Conservation (phyloP, 1,140 invertebrate genomes). For the Drosophila insularis region DNA sequence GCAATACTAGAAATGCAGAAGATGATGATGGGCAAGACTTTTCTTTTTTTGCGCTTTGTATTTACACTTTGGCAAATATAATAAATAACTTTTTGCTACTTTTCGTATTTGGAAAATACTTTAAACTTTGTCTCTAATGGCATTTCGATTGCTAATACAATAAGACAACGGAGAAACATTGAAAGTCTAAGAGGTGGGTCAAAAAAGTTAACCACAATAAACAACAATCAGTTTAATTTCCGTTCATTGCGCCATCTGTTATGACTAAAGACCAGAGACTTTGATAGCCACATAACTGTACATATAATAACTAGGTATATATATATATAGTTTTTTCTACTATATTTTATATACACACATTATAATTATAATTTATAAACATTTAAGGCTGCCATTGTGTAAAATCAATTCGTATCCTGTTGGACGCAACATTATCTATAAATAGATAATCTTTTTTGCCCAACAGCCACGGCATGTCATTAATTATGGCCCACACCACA, state of each 20-base stretch:
- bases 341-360: slow-evolving; percentile 51
- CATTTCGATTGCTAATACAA: slow-evolving; percentile 63
- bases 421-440: slow-evolving; percentile 52
- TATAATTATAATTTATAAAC: slow-evolving; percentile 78
- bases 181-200: not conserved
- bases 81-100: slow-evolving; percentile 78
- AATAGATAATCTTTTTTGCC: slow-evolving; percentile 77
- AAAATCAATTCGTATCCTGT: slow-evolving; percentile 43
- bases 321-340: slow-evolving; percentile 47
- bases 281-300: no score
- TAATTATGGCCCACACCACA: slow-evolving; percentile 51
- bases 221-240: slow-evolving; percentile 55
- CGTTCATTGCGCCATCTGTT: slow-evolving; percentile 54
- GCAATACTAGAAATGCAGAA: not conserved
- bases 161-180: not conserved
- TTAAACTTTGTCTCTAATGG: slow-evolving; percentile 73
- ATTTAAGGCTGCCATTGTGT: slow-evolving; percentile 66
- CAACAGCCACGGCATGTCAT: slow-evolving; percentile 60
- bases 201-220: slow-evolving; percentile 41
- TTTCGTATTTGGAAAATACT: slow-evolving; percentile 71
- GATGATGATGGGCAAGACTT: slow-evolving; percentile 3
- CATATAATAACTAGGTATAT: slow-evolving; percentile 14
- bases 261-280: slow-evolving; percentile 38
- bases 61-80: slow-evolving; percentile 69
- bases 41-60: slow-evolving; percentile 34